Base-by-base conservation (phyloP, 2,888 invertebrate species). In the Physocephala rufipes region DNA sequence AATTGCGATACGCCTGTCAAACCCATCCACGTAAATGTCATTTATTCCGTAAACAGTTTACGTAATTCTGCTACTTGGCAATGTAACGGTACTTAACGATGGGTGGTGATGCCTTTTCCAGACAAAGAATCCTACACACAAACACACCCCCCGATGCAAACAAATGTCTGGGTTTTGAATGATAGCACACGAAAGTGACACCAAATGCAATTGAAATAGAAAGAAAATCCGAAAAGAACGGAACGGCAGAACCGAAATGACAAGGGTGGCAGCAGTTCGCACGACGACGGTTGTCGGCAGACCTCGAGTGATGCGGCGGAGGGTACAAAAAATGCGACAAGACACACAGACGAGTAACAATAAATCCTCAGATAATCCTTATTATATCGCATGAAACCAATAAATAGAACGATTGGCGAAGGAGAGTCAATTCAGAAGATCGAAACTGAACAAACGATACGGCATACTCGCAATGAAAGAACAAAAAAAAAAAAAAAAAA, bases 1-100 rank as follows among this genome's bases (percentile, higher is more conserved):
- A n/a, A n/a, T n/a, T 24, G 28, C 51, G 26, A 51, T 16, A 36
- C 51, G 28, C 16, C 64, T n/a, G 49, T 45, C 63, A 19, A 47
- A 1, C 26, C 4, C 68, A 36, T 49, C 68, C 61, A 62, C 68
- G 61, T 51, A 62, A n/a, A 62, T 62, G 68, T 49, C 68, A 30
- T 67, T 67, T 62, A 51, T 68, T n/a, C 62, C 51, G 30, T 68
- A 51, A 68, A 68, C 62, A 62, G 51, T 62, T 68, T 68, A 62
- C 68, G 68, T 68, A 62, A 68, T 68, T 62, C 61, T 36, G 49
- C 51, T 49, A 68, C 61, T 62, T 68, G 68, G 13, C 51, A 68
- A 62, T 68, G 62, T 55, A 61, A 68, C 68, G 68, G 49, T 61
- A 61, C 62, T 68, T 68, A 68, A 51, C 68, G 68, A 68, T 51